These are phyloP conservation scores for Myrmophylax atrothorax DNA, from an alignment of 2,113 vertebrate genomes.

Conservation along the genomic window DNA sequence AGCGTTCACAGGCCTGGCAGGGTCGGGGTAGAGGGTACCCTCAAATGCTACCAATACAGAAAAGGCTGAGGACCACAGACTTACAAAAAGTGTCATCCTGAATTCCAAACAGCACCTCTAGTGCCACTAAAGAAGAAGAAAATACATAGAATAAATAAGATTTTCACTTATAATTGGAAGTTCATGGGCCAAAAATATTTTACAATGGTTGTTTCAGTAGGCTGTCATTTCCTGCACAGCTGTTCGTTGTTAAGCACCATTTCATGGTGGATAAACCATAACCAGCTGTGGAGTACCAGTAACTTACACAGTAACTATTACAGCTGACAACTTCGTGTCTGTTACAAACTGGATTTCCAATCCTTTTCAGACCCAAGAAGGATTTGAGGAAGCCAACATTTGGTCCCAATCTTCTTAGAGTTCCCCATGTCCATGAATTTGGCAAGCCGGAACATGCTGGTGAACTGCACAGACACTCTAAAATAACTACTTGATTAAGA, in stretches of 20 bases:
- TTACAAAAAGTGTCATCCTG: background rate
- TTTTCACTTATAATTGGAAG: slow-evolving; percentile 3
- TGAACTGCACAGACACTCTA: background rate
- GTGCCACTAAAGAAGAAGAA: background rate
- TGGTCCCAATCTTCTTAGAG: background rate
- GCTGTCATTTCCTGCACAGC: slow-evolving; percentile 71
- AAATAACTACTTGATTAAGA: background rate
- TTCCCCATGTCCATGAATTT: background rate
- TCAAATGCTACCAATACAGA: background rate
- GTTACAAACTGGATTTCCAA: slow-evolving; percentile 23
- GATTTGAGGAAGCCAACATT: background rate
- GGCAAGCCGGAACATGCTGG: background rate
- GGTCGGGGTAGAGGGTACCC: background rate
- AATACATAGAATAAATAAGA: background rate
- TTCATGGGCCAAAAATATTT: slow-evolving; percentile 16
- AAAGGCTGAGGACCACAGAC: background rate
- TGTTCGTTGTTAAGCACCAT: slow-evolving; percentile 39
- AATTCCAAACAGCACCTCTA: background rate
- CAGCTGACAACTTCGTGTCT: slow-evolving; percentile 17
- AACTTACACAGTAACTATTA: slow-evolving; percentile 13
- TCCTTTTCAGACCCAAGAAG: background rate
- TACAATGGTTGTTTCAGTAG: slow-evolving; percentile 31
- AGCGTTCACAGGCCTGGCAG: accelerated
- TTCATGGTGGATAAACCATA: slow-evolving; percentile 57
- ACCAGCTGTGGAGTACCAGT: slow-evolving; percentile 10